Evolutionary conservation across 1,140 invertebrate genomes (phyloP).

Genomic region (Cecropterus lyciades): DNA sequence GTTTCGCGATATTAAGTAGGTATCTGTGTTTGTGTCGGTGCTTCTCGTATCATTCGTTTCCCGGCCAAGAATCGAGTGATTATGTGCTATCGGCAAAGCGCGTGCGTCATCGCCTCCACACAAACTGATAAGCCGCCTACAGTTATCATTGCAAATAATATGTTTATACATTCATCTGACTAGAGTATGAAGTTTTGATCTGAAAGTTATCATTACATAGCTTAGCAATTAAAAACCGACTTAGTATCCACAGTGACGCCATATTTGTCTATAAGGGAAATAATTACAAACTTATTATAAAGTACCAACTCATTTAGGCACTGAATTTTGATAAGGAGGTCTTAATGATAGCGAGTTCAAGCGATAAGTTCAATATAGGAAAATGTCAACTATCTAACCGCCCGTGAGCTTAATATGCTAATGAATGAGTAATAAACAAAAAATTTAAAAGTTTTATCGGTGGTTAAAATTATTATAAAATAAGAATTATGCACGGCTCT

Average conservation of each 20-base stretch:
- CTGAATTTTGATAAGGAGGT: slow-evolving; percentile 75
- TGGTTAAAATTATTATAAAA: slow-evolving; percentile 11
- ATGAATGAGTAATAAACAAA: slow-evolving; percentile 3
- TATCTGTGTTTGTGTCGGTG: slow-evolving; percentile 13
- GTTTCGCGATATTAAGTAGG: slow-evolving; percentile 8
- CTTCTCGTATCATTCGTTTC: slow-evolving; percentile 56
- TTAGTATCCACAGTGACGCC: slow-evolving; percentile 60
- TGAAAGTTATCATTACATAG: slow-evolving; percentile 59
- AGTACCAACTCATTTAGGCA: slow-evolving; percentile 45
- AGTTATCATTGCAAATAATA: slow-evolving; percentile 83
- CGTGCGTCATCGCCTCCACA: slow-evolving; percentile 80
- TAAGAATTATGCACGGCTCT: slow-evolving; percentile 22
- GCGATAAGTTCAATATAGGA: slow-evolving; percentile 78
- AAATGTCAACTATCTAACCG: slow-evolving; percentile 54
- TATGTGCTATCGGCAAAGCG: slow-evolving; percentile 68
- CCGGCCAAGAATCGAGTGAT: slow-evolving; percentile 68
- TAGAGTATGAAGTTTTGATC: slow-evolving; percentile 64
- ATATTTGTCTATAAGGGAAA: slow-evolving; percentile 63
- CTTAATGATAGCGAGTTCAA: slow-evolving; percentile 74
- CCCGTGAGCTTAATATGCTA: slow-evolving; percentile 14
- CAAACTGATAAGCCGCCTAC: slow-evolving; percentile 76
- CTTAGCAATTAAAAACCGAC: slow-evolving; percentile 55
- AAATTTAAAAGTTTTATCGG: neutral
- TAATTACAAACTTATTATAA: slow-evolving; percentile 36
- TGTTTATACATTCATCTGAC: slow-evolving; percentile 72